These are phyloP conservation scores for Falcunculus frontatus DNA, from an alignment of 2,113 vertebrate genomes.

Conservation along the genomic window DNA sequence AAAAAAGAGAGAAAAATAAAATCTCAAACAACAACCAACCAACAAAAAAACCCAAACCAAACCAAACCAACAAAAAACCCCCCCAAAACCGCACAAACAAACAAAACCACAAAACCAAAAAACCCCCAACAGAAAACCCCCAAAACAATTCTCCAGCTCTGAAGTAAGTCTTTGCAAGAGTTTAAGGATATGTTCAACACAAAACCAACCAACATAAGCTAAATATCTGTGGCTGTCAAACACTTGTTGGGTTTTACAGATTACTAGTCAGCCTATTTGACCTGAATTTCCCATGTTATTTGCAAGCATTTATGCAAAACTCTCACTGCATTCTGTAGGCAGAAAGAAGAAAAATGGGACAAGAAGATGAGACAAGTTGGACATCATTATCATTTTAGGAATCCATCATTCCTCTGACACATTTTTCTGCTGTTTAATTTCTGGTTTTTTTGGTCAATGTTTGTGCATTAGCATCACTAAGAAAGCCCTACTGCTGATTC, in stretches of 20 bases:
- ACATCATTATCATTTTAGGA: not conserved
- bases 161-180: not conserved
- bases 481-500: not conserved
- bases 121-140: rapidly evolving
- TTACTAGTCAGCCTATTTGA: not conserved
- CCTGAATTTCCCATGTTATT: not conserved
- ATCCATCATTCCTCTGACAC: not conserved
- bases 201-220: not conserved
- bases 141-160: not conserved
- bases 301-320: not conserved
- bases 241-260: not conserved
- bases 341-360: not conserved
- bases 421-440: not conserved
- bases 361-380: not conserved
- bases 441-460: not conserved
- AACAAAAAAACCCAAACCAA: no score
- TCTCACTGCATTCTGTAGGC: not conserved
- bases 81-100: not conserved
- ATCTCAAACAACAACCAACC: not conserved
- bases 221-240: not conserved
- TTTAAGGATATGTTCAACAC: not conserved
- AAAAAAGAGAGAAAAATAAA: not conserved
- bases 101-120: not conserved
- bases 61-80: not conserved
- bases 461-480: not conserved